Conservation (phyloP, 2,113 vertebrate species). For the Xiphophorus hellerii region DNA sequence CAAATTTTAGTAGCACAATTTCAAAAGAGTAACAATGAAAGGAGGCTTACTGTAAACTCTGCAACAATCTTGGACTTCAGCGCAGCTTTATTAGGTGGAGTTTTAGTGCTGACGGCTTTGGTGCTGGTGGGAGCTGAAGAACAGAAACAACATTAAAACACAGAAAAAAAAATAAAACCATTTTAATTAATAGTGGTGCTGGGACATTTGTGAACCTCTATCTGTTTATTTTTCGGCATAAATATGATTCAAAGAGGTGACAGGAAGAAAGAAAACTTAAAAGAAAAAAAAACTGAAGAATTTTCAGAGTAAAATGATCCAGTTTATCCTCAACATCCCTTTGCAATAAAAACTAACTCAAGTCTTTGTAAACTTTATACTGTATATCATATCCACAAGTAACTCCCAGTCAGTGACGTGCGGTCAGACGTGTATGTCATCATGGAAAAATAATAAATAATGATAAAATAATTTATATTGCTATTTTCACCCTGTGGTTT, state of each 20-base stretch:
- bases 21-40: neutral
- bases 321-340: neutral
- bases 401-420: no score
- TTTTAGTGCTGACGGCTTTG: slow-evolving; percentile 87
- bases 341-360: neutral
- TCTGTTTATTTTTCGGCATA: neutral
- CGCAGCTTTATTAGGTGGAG: slow-evolving; percentile 91
- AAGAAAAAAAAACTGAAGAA: neutral
- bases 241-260: neutral
- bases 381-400: no score
- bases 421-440: no score
- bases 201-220: neutral
- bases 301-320: neutral
- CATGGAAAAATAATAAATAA: no score
- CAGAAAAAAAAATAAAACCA: neutral
- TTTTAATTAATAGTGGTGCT: neutral
- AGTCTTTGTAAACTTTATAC: neutral
- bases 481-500: no score
- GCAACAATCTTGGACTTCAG: slow-evolving; percentile 97
- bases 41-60: slow-evolving; percentile 91
- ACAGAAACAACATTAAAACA: neutral
- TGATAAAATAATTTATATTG: no score
- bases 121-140: slow-evolving; percentile 67
- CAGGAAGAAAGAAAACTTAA: no score
- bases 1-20: neutral